Evolutionary conservation across 2,113 vertebrate genomes (phyloP), one percentile per base, ranked within the genome.

Genomic region (Zingel zingel): DNA sequence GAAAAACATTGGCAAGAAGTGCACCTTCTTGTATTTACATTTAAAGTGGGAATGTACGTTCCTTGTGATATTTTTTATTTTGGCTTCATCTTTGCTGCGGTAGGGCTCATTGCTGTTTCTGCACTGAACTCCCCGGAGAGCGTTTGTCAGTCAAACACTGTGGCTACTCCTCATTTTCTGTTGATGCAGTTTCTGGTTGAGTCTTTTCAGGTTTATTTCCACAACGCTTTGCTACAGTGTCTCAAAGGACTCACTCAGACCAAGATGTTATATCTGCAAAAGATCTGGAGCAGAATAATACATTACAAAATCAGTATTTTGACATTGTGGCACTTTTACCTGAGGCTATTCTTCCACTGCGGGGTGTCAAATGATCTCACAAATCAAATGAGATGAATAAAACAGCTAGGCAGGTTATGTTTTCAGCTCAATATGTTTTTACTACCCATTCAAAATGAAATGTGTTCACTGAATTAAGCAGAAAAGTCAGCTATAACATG

Each of bases 1-100:
- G 23, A 48, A 33, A 43, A 65, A 53, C 3, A 58, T 39, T 23
- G 50, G 19, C 58, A 59, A 53, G 25, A 50, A 14, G n/a, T 65
- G 81, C 53, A 7, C 59, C 51, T 58, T 39, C 51, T 71, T 77
- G 59, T 77, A 72, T 77, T 77, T 58, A 61, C 59, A 51, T 77
- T 58, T 65, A 77, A 71, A 72, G 81, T 72, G 65, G 73, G 27
- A 12, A 58, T 58, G 19, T 57, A 23, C 15, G 30, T 5, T 56
- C 25, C 47, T 18, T n/a, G 33, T 54, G 54, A 47, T 57, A 23
- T 56, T 82, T 61, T 19, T 30, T 83, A 39, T 65, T 58, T 65
- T 23, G 8, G 48, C 50, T 57, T 15, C 39, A 33, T 78, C 30
- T 53, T 53, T 43, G 65, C 67, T 43, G 50, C 12, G 1, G 48